Conservation (phyloP, 1,140 invertebrate genomes). For the Tenebrio molitor region DNA sequence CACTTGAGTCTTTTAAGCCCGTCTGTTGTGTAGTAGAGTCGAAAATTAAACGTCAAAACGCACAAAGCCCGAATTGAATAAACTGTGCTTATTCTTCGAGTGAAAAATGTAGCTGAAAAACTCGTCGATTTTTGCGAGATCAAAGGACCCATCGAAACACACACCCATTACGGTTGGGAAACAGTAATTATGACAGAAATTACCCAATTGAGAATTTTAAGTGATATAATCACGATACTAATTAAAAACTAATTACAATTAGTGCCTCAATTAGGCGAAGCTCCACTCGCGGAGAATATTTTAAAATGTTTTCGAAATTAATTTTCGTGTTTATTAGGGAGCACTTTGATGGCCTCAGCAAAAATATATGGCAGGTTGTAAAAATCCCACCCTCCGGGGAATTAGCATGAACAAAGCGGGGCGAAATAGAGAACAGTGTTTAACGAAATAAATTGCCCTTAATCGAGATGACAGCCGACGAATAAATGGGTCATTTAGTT, state of each 20-base stretch:
- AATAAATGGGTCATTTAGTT: background rate
- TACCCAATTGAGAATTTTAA: background rate
- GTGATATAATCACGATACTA: conserved; percentile 4
- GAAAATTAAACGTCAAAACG: too few relatives aligned
- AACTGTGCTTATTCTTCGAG: too few relatives aligned
- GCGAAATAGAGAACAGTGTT: background rate
- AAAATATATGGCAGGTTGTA: background rate
- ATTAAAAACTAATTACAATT: conserved; percentile 37
- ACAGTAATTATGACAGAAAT: background rate
- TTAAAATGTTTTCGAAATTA: conserved; percentile 4
- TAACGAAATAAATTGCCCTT: background rate
- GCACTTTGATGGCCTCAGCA: background rate
- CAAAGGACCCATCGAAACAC: background rate
- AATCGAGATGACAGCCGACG: background rate
- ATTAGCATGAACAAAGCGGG: background rate
- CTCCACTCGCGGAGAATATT: background rate
- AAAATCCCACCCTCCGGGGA: background rate
- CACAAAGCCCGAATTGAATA: too few relatives aligned
- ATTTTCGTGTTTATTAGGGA: conserved; percentile 12
- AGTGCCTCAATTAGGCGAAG: background rate
- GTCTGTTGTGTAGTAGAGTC: too few relatives aligned
- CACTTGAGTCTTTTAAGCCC: too few relatives aligned
- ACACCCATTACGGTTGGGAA: background rate
- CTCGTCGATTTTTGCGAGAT: background rate
- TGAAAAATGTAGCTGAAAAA: background rate